Evolutionary conservation across 2,888 invertebrate species (phyloP).

Genomic region (Maniola hyperantus): DNA sequence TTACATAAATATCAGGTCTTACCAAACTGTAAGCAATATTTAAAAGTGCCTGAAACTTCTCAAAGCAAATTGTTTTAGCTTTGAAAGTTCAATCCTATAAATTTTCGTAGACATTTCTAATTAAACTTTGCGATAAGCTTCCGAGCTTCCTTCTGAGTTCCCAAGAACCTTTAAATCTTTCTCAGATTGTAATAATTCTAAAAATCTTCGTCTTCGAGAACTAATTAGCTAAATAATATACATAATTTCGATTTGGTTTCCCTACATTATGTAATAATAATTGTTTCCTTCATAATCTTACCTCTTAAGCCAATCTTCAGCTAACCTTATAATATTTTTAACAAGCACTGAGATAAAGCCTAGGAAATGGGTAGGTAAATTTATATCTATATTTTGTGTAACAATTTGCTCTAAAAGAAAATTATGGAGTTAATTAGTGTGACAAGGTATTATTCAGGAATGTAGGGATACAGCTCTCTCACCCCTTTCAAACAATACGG

Average conservation of each 20-base stretch:
- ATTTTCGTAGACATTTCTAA: constrained; percentile 71
- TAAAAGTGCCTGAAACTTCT: constrained; percentile 14
- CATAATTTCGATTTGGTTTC: too few relatives aligned
- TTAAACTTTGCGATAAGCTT: constrained; percentile 65
- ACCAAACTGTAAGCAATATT: constrained; percentile 18
- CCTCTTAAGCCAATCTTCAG: not conserved
- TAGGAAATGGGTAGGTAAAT: not conserved
- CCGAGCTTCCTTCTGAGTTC: constrained; percentile 45
- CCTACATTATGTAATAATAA: not conserved
- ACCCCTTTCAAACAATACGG: constrained; percentile 31
- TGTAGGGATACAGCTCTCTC: constrained; percentile 15
- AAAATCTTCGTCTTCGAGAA: constrained; percentile 10
- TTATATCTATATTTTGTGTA: constrained; percentile 19
- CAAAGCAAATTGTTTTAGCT: constrained; percentile 57
- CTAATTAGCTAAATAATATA: constrained; percentile 15
- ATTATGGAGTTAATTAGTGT: constrained; percentile 29
- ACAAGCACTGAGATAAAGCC: constrained; percentile 4
- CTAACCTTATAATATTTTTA: not conserved
- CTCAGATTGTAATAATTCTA: constrained; percentile 20
- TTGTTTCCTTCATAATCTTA: too few relatives aligned
- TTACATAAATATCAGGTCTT: not conserved
- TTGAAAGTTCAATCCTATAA: constrained; percentile 44
- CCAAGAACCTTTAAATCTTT: constrained; percentile 34
- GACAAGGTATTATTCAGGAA: constrained; percentile 30
- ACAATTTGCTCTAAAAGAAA: constrained; percentile 15